These are phyloP conservation scores for Drosophila carrolli DNA, from an alignment of 1,140 invertebrate genomes.

Conservation along the genomic window DNA sequence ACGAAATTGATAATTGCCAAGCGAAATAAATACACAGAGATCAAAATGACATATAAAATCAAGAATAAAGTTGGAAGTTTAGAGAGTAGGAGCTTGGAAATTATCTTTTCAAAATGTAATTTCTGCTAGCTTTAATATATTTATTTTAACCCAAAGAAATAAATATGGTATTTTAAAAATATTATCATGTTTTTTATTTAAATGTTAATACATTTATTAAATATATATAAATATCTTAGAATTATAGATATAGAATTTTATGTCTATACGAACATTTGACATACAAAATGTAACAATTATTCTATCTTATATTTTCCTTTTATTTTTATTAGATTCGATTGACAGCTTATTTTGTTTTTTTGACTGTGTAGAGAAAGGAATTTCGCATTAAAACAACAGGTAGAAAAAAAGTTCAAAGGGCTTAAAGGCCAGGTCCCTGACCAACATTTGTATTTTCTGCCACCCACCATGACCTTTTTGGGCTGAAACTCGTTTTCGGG, in stretches of 20 bases:
- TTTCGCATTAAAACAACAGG: constrained; percentile 29
- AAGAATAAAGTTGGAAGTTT: not conserved
- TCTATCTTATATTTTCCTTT: too few species aligned
- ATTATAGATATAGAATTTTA: too few species aligned
- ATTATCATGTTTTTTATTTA: too few species aligned
- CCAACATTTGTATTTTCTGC: constrained; percentile 33
- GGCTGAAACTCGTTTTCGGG: constrained; percentile 36
- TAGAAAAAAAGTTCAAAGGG: constrained; percentile 29
- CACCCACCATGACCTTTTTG: constrained; percentile 53
- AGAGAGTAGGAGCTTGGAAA: too few species aligned
- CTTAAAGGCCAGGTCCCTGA: constrained; percentile 25
- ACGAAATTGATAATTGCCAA: constrained; percentile 47
- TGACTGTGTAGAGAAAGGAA: not conserved
- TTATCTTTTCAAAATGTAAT: too few species aligned
- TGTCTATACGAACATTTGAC: too few species aligned
- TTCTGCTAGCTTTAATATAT: too few species aligned
- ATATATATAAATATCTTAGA: too few species aligned
- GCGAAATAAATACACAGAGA: constrained; percentile 15
- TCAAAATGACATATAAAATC: not conserved
- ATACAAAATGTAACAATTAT: too few species aligned
- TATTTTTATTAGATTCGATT: not conserved
- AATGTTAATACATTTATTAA: too few species aligned
- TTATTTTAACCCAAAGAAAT: too few species aligned
- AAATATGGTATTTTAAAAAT: too few species aligned
- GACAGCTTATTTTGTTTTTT: not conserved